Evolutionary conservation across 1,140 invertebrate species (phyloP).

Genomic region (Papilio machaon): DNA sequence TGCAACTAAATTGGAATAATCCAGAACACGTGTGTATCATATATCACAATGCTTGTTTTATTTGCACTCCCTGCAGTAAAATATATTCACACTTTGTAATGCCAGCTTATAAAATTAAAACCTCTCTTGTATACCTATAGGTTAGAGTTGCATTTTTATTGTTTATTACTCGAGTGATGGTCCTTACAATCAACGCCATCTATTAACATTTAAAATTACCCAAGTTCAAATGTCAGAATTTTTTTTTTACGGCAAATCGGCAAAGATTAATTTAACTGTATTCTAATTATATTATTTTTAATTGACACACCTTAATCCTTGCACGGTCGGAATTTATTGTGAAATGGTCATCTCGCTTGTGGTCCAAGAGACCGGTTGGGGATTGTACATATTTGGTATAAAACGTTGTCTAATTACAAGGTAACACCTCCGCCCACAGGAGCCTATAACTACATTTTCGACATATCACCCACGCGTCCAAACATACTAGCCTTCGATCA

Average conservation of each 20-base stretch:
- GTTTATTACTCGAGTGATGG: background rate
- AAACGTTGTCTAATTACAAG: conserved; percentile 54
- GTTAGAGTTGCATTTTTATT: background rate
- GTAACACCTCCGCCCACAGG: conserved; percentile 49
- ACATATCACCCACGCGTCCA: conserved; percentile 50
- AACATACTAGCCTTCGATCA: conserved; percentile 47
- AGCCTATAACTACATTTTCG: conserved; percentile 47
- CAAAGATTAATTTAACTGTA: background rate
- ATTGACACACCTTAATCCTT: conserved; percentile 16
- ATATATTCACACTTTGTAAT: background rate
- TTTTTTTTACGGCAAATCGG: background rate
- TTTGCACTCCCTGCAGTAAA: background rate
- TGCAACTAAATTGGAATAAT: conserved; percentile 21
- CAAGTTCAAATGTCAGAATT: background rate
- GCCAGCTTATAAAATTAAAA: background rate
- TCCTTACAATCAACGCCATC: background rate
- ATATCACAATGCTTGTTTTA: background rate
- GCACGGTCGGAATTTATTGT: background rate
- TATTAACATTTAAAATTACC: background rate
- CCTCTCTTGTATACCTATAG: too few relatives aligned
- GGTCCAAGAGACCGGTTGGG: conserved; percentile 2
- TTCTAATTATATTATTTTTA: background rate
- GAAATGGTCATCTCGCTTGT: conserved; percentile 20
- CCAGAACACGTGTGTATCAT: conserved; percentile 18
- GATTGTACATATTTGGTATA: conserved; percentile 46